Evolutionary conservation across 2,888 invertebrate species (phyloP), one percentile per base, ranked within the genome.

Genomic region (Macaria liturata): DNA sequence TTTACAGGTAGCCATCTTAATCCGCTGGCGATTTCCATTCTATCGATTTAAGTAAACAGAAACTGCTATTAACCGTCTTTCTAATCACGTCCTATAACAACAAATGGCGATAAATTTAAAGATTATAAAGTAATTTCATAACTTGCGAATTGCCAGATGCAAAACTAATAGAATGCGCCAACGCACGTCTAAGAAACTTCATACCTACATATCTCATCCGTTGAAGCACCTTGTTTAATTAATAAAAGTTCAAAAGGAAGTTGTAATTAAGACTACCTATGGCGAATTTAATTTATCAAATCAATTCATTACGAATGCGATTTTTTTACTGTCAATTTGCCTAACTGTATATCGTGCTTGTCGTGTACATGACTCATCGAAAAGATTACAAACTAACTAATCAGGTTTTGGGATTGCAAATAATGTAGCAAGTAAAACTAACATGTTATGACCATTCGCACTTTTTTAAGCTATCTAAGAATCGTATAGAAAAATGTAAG

Each of bases 41-140:
- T 34, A 32, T 42, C 9, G 39, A 40, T 46, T 46, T 46, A 42
- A 53, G 32, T 30, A 52, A 7, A 40, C 5, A 45, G 7, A 20
- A 20, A 20, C 20, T 37, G 34, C 7, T 6, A 37, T 37, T 7
- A 2, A 7, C 7, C 34, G 7, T 37, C 34, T 37, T 4, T 37
- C 20, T 37, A 37, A 37, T 37, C 34, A 9, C n/a, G 46, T 61
- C 61, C 58, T 65, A 62, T 57, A 57, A 59, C 47, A 63, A 61
- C 54, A 65, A 37, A 37, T 50, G 43, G 37, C 37, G 46, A 44
- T 37, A 3, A 4, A 54, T 20, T 20, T 20, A 20, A 20, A 20
- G 20, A 20, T 20, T 20, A 2, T 20, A 20, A 20, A 20, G 20
- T 20, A 20, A 20, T 20, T 20, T 20, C 20, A 5, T 37, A 7